These are phyloP conservation scores for Pipistrellus kuhlii DNA, from an alignment of 2,797 vertebrate genomes.

Conservation along the genomic window DNA sequence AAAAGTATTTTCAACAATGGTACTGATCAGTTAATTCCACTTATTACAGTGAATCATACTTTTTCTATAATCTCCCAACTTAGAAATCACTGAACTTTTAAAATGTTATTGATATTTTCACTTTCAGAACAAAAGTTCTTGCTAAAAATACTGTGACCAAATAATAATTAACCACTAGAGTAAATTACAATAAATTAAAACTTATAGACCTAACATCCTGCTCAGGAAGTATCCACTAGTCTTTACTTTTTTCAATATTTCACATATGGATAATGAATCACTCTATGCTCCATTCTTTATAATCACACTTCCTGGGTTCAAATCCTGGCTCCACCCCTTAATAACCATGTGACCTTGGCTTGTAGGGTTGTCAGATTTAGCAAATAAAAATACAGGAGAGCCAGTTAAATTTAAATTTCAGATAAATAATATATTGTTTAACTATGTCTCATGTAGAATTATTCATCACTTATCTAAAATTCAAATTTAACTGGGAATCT, in stretches of 20 bases:
- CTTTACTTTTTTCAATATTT: conserved; percentile 39
- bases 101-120: conserved; percentile 44
- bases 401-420: conserved; percentile 48
- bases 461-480: conserved; percentile 50
- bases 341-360: background rate
- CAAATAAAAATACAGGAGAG: background rate
- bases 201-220: conserved; percentile 1
- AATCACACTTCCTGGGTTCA: background rate
- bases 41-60: conserved; percentile 46
- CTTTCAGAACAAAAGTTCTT: conserved; percentile 47
- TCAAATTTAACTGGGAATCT: conserved; percentile 19
- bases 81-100: conserved; percentile 40
- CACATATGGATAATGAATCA: background rate
- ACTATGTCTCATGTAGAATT: conserved; percentile 10
- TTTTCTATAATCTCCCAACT: conserved; percentile 53
- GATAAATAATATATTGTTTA: conserved; percentile 18
- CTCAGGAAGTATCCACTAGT: background rate
- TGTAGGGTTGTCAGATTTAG: background rate
- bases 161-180: conserved; percentile 37
- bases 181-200: conserved; percentile 58
- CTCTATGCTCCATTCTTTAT: background rate
- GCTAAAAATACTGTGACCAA: conserved; percentile 38
- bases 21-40: conserved; percentile 50
- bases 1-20: conserved; percentile 71
- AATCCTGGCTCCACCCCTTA: background rate